Conservation (phyloP, 2,888 invertebrate genomes). For the Seladonia tumulorum region DNA sequence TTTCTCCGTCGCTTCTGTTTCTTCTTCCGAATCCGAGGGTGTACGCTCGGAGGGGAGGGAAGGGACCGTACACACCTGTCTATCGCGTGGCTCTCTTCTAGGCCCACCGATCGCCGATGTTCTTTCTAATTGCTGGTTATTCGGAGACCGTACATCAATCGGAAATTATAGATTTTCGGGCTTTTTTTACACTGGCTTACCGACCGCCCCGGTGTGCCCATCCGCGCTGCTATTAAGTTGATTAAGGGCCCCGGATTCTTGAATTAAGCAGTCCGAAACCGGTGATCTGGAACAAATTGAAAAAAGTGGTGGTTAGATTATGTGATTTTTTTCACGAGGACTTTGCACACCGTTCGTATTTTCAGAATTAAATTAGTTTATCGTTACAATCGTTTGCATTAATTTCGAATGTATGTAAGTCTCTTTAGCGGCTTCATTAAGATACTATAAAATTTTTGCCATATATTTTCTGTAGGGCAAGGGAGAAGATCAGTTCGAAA, state of each 20-base stretch:
- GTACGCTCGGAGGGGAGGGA: background rate
- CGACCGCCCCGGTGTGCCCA: background rate
- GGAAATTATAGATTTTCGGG: conserved; percentile 1
- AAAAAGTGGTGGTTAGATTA: background rate
- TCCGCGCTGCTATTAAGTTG: background rate
- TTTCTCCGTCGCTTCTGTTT: conserved; percentile 36
- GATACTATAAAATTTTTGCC: too few species aligned
- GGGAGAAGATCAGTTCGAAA: too few species aligned
- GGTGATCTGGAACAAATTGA: background rate
- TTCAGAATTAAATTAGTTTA: too few species aligned
- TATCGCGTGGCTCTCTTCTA: background rate
- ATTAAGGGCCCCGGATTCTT: background rate
- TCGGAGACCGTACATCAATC: background rate
- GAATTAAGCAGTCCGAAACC: background rate
- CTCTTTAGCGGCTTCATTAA: too few species aligned
- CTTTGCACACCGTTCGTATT: too few species aligned
- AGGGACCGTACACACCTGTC: background rate
- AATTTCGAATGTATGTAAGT: too few species aligned
- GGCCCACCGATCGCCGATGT: background rate
- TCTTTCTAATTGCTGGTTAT: background rate
- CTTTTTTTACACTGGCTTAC: background rate
- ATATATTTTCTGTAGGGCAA: too few species aligned
- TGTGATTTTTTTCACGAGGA: background rate
- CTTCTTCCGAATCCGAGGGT: conserved; percentile 1
- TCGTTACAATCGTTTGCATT: too few species aligned